phyloP scores from a whole-genome alignment of 1,140 invertebrate genomes.

The Euwallacea similis region DNA sequence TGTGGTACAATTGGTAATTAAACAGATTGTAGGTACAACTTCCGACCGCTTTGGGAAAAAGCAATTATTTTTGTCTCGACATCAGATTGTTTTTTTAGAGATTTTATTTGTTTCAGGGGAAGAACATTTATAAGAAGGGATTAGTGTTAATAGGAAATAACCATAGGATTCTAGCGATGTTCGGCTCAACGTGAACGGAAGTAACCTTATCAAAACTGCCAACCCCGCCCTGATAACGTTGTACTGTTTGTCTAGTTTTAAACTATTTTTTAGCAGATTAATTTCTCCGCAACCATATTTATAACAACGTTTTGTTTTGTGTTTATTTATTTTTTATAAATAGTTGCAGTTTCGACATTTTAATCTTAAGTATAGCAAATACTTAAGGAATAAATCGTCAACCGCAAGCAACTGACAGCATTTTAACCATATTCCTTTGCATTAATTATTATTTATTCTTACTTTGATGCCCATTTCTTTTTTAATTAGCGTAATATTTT shows the following conservation, averaged over 20 bases:
- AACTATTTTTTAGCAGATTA: constrained; percentile 31
- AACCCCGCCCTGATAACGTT: constrained; percentile 24
- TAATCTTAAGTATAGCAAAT: background rate
- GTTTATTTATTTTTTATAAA: constrained; percentile 21
- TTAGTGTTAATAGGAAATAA: constrained; percentile 40
- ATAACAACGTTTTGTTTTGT: constrained; percentile 17
- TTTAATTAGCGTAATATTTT: background rate
- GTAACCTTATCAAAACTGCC: constrained; percentile 26
- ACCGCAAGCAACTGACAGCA: background rate
- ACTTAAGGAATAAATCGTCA: background rate
- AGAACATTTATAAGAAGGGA: constrained; percentile 52
- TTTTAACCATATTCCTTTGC: background rate
- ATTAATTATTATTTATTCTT: background rate
- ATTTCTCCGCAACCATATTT: constrained; percentile 17
- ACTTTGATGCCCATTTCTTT: background rate
- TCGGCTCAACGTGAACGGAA: constrained; percentile 36
- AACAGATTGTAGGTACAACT: too few species aligned
- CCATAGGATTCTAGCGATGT: constrained; percentile 22
- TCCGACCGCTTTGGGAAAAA: too few species aligned
- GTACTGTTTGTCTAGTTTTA: constrained; percentile 11
- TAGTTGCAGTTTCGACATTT: background rate
- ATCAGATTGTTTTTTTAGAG: too few species aligned
- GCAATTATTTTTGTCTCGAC: too few species aligned
- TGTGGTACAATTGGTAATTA: too few species aligned
- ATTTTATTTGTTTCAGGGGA: constrained; percentile 43